Base-by-base conservation (phyloP, 1,140 invertebrate genomes). In the Centruroides vittatus region DNA sequence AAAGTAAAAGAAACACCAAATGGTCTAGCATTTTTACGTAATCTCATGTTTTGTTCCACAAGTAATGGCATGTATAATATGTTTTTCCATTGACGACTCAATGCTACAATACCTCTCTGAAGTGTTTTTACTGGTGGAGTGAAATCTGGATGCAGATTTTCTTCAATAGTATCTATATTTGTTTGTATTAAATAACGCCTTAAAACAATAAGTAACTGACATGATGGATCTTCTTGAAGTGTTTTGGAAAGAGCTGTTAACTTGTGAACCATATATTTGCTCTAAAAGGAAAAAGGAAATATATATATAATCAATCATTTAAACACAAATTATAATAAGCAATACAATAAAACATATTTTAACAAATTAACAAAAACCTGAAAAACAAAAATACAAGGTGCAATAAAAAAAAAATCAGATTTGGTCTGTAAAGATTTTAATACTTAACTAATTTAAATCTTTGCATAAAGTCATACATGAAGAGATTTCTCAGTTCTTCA, bases 21-120 rank as follows among this genome's bases (percentile, higher is more conserved):
- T 0, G 74, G 73, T 12, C 88, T 85, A 71, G 89, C 85, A 57
- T 81, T 84, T 78, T 91, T 92, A 58, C 70, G 71, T 9, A 73
- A 67, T 61, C 75, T 78, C 69, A 89, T 86, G 71, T 89, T 90
- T 70, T 92, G 87, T 68, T 95, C 89, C 57, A 93, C 79, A 47
- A 95, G 75, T 55, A 93, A 77, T 1, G 93, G 93, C 66, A 93
- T 95, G 70, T 96, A 95, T 3, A 98, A 75, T 4, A 92, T 87
- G 73, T 93, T 95, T 74, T 97, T 97, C 93, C 93, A 98, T 71
- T 97, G 92, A 3, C 93, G 81, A 68, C 89, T 93, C 23, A 97
- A 72, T 53, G 92, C 89, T 70, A 93, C 85, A 23, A 94, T 84
- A n/a, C 89, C 90, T 82, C 90, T 73, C 67, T 91, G 79, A n/a